Percentiles rank a stretch among this genome's conserved stretches.
Evolutionary conservation across 2,888 invertebrate genomes (phyloP).

Genomic region (Drosophila nr. medialis): DNA sequence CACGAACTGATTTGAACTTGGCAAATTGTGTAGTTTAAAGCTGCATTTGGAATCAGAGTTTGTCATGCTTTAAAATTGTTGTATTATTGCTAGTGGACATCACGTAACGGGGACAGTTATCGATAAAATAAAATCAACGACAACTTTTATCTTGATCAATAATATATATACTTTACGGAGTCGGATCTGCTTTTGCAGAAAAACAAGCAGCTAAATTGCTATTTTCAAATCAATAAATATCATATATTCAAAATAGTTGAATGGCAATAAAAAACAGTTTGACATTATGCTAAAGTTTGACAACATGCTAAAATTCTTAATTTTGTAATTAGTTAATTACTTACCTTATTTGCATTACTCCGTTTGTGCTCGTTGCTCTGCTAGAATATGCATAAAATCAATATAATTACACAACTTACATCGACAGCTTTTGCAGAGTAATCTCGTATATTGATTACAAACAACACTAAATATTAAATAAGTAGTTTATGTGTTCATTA

Average conservation of each 20-base stretch:
- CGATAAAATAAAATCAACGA: background rate
- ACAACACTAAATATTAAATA: conserved; percentile 25
- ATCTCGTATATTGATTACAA: conserved; percentile 6
- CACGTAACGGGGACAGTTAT: background rate
- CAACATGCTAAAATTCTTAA: background rate
- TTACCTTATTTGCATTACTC: background rate
- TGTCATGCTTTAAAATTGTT: background rate
- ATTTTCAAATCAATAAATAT: background rate
- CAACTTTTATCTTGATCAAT: background rate
- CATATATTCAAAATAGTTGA: background rate
- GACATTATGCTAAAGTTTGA: background rate
- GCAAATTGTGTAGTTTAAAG: background rate
- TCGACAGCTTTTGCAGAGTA: background rate
- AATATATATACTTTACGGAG: accelerated
- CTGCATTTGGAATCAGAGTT: background rate
- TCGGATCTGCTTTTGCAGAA: background rate
- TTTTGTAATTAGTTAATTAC: background rate
- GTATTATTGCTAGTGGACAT: background rate
- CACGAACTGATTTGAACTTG: background rate
- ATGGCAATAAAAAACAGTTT: background rate
- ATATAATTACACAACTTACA: background rate
- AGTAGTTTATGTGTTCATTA: conserved; percentile 28
- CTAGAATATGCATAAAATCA: background rate
- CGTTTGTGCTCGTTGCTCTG: background rate
- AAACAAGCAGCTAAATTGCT: background rate